A percentile compares a stretch with the other conserved stretches of the same genome.
phyloP scores from a whole-genome alignment of 1,140 invertebrate genomes.

The Apolygus lucorum region DNA sequence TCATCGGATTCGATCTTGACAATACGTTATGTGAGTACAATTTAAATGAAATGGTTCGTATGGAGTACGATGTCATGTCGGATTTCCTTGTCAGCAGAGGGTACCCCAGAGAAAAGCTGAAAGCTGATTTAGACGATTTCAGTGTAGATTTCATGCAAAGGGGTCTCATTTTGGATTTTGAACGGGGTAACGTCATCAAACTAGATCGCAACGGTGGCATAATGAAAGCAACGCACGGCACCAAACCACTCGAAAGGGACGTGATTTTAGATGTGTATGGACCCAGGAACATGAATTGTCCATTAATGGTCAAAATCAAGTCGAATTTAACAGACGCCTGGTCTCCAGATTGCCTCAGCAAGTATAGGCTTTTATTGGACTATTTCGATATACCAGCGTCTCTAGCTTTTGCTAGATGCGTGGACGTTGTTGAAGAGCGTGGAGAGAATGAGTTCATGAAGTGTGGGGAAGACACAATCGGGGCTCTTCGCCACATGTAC shows the following conservation, averaged over 20 bases:
- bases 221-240: constrained; percentile 59
- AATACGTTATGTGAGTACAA: constrained; percentile 63
- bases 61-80: constrained; percentile 54
- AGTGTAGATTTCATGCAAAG: constrained; percentile 60
- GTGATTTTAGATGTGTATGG: constrained; percentile 53
- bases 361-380: constrained; percentile 59
- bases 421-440: constrained; percentile 57
- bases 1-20: constrained; percentile 72
- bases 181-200: constrained; percentile 63
- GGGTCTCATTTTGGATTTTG: constrained; percentile 63
- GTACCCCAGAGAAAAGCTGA: constrained; percentile 47
- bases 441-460: constrained; percentile 39
- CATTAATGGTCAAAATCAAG: constrained; percentile 45
- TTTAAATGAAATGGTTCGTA: constrained; percentile 48
- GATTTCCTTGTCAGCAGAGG: constrained; percentile 53
- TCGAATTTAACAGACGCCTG: constrained; percentile 48
- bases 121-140: constrained; percentile 44
- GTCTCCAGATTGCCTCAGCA: constrained; percentile 49
- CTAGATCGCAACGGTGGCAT: constrained; percentile 52
- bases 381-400: constrained; percentile 65
- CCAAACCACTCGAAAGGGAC: constrained; percentile 45
- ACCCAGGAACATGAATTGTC: constrained; percentile 44
- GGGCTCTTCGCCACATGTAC: constrained; percentile 54
- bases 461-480: constrained; percentile 58
- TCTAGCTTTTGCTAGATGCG: constrained; percentile 58